Percentiles rank a stretch among this genome's conserved stretches.
These are phyloP conservation scores for Aphyosemion australe DNA, from an alignment of 2,113 vertebrate genomes.

Conservation along the genomic window DNA sequence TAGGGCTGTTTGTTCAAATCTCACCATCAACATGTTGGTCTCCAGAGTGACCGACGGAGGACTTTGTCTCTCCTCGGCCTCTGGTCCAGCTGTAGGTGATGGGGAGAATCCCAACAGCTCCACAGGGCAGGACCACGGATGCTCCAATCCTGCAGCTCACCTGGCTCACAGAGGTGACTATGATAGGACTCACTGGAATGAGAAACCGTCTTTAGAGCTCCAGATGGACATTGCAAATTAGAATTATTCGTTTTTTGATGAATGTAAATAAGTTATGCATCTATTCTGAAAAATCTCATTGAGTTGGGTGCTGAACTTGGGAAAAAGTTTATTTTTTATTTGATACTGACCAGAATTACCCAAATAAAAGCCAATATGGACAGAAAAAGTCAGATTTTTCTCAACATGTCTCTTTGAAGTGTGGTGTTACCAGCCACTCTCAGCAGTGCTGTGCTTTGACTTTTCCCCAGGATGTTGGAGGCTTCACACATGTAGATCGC, in stretches of 20 bases:
- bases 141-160: conserved; percentile 61
- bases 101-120: conserved; percentile 73
- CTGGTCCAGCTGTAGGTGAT: conserved; percentile 77
- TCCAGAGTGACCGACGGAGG: conserved; percentile 24
- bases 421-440: conserved; percentile 72
- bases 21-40: conserved; percentile 61
- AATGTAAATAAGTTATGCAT: no score
- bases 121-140: conserved; percentile 68
- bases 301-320: no score
- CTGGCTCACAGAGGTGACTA: conserved; percentile 59
- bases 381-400: no score
- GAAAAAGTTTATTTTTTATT: no score
- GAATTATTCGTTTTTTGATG: no score
- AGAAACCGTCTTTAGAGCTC: background rate
- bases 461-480: conserved; percentile 70
- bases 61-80: conserved; percentile 15
- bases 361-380: no score
- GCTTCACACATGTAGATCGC: conserved; percentile 77
- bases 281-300: no score
- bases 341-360: no score
- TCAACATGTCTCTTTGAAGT: no score
- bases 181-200: conserved; percentile 75
- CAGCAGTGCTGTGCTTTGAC: conserved; percentile 58
- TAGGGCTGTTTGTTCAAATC: background rate
- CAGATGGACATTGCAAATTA: no score